Evolutionary conservation across 1,140 invertebrate genomes (phyloP).

Genomic region (Saxidomus purpurata): DNA sequence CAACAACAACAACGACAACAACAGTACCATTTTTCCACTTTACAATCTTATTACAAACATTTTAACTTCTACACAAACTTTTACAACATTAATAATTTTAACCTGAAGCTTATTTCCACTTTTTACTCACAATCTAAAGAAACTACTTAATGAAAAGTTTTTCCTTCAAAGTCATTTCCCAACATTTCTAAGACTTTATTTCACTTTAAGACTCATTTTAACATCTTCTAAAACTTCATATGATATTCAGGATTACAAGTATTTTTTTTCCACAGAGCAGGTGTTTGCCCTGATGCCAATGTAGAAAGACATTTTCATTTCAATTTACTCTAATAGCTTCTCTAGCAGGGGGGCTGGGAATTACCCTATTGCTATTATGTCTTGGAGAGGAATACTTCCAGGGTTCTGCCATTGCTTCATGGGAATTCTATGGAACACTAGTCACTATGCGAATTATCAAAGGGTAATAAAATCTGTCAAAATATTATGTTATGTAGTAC

Average conservation of each 20-base stretch:
- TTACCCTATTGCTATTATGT: neutral
- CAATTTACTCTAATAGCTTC: slow-evolving; percentile 31
- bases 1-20: too few species aligned
- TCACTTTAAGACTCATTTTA: slow-evolving; percentile 18
- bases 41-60: too few species aligned
- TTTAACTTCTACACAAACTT: too few species aligned
- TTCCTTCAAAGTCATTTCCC: neutral
- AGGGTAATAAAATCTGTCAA: slow-evolving; percentile 5
- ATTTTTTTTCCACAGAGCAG: neutral
- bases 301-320: slow-evolving; percentile 25
- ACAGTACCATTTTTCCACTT: too few species aligned
- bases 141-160: neutral
- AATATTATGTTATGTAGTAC: slow-evolving; percentile 9
- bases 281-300: neutral
- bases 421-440: neutral
- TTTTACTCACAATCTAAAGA: too few species aligned
- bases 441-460: neutral
- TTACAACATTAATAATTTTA: too few species aligned
- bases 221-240: neutral
- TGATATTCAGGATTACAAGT: neutral
- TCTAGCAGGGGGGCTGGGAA: slow-evolving; percentile 3
- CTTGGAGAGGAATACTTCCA: neutral
- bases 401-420: neutral
- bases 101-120: too few species aligned
- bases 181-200: slow-evolving; percentile 3